Base-by-base conservation (phyloP, 2,113 vertebrate species). In the Zingel zingel region DNA sequence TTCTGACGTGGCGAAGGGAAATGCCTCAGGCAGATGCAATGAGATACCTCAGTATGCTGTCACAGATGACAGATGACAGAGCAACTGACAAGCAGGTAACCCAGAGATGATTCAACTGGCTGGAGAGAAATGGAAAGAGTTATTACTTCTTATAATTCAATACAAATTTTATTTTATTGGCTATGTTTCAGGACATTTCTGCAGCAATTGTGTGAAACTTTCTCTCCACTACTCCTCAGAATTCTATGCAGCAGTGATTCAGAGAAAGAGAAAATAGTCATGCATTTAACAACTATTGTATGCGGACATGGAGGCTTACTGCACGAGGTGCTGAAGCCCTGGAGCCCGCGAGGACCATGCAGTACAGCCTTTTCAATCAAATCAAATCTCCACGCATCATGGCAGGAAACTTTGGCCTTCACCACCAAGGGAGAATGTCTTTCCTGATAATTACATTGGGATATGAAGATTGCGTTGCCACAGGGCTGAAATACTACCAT, bases 391-490 rank as follows among this genome's bases (percentile, higher is more conserved):
- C 74, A 77, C 23, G 53, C 83, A 47, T 85, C 84, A 33, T 65
- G 69, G 74, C 86, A 70, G 83, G 61, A 88, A 89, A 84, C 91
- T 81, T 87, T 91, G 90, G 84, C 90, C 88, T 70, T 86, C 74
- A 59, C 80, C 59, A 63, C 48, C 16, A 76, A 89, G 83, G 71
- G 67, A 78, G 82, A 87, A 86, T 75, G 74, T 77, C 89, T 91
- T 81, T 89, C 85, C 90, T 59, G 67, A 81, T 92, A 92, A 93
- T 93, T 92, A 91, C 87, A 75, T 63, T 89, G 87, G 91, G 85
- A 91, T 88, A 88, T 83, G 84, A 86, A 91, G 87, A 91, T 90
- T 89, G 86, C 39, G 54, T 81, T 88, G 91, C 93, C 86, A 67
- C 73, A 6, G 88, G 92, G 87, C 62, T 69, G 47, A 87, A 89